Conservation (phyloP, 1,140 invertebrate species). For the Latrodectus geometricus region DNA sequence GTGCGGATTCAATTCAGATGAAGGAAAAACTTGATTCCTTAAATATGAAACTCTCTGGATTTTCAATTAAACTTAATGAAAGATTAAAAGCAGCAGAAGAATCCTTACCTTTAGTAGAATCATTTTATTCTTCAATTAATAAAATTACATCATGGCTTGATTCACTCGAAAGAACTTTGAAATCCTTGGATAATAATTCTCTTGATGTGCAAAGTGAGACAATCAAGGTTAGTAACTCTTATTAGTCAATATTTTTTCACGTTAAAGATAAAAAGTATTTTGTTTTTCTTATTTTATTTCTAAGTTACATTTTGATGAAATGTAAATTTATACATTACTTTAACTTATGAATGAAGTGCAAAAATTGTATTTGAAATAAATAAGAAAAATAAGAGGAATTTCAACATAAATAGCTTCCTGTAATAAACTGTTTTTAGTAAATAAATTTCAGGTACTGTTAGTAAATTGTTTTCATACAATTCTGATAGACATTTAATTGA, state of each 20-base stretch:
- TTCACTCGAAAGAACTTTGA: conserved; percentile 85
- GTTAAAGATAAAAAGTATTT: neutral
- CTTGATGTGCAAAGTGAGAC: conserved; percentile 67
- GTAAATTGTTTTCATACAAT: no score
- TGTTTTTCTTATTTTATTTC: neutral
- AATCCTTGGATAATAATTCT: conserved; percentile 77
- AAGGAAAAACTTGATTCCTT: conserved; percentile 94
- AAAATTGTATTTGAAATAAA: no score
- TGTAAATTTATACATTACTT: no score
- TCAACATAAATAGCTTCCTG: no score
- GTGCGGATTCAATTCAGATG: conserved; percentile 90
- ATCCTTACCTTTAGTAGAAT: conserved; percentile 90
- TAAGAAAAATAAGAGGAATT: no score
- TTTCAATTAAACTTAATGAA: conserved; percentile 86
- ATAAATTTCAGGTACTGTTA: no score
- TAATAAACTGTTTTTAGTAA: no score
- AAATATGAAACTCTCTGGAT: conserved; percentile 88
- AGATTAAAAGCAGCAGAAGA: conserved; percentile 85
- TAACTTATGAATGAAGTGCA: no score
- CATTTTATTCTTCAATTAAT: conserved; percentile 90
- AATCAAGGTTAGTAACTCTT: conserved; percentile 63
- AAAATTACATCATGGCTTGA: conserved; percentile 93
- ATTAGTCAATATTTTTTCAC: neutral
- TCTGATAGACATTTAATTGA: no score
- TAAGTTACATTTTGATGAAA: no score